Base-by-base conservation (phyloP, 2,888 invertebrate genomes). In the Tenthredo mesomela region DNA sequence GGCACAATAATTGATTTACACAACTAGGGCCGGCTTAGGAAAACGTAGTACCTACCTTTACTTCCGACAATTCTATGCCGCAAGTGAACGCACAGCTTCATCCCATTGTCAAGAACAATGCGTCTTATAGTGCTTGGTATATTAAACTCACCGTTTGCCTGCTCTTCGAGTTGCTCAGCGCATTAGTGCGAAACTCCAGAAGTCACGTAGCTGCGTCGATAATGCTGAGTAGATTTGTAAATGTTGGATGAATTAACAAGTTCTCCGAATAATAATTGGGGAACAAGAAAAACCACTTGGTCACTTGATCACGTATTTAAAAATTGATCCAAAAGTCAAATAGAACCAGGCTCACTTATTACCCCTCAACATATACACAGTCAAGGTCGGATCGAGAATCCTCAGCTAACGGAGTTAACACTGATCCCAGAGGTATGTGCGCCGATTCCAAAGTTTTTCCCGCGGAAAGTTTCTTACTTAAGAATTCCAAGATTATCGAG, bases 351-450 rank as follows among this genome's bases (percentile, higher is more conserved):
- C 29, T 50, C 77, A 77, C 77, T 77, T 54, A 61, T 18, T 25
- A 40, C 61, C 40, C 18, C 58, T 61, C 15, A 40, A 21, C 54
- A 50, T 25, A 73, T n/a, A n/a, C 4, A 40, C 40, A 12, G 47
- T 61, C 61, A 58, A 80, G 80, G 80, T 80, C 40, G 40, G 61
- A 80, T 80, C 80, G 43, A 80, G 61, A 61, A 80, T 61, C 80
- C 61, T 37, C 33, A 10, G 61, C 12, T 61, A 80, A 77, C 50
- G 33, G 77, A 50, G 77, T 50, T 77, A 77, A 61, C 80, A 80
- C 80, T 80, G 80, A 80, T 80, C 61, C 61, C 61, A 37, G 80
- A 80, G 80, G 80, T 80, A 80, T 61, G 80, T 80, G 61, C 80
- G 21, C 37, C 61, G 40, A 61, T 80, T 80, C 61, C 58, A 21